A percentile compares a stretch with the other conserved stretches of the same genome.
Conservation (phyloP, 2,888 invertebrate species). For the Cheilosia soror region DNA sequence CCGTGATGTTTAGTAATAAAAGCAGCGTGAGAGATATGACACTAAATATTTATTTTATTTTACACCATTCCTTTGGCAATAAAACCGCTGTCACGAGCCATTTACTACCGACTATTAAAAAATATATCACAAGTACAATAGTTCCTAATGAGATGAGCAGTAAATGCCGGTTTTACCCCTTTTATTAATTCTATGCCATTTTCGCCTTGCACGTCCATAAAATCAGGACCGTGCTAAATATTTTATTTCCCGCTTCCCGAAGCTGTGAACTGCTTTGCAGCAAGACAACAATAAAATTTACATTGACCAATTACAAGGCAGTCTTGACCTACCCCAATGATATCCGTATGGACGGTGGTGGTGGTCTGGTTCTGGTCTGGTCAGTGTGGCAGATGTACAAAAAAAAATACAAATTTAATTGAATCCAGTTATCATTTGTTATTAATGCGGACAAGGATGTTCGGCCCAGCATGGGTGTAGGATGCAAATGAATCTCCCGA, state of each 20-base stretch:
- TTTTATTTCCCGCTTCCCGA: too few relatives aligned
- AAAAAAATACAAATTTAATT: slow-evolving; percentile 8
- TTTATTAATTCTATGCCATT: not conserved
- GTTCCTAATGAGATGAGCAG: slow-evolving; percentile 25
- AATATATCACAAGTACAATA: slow-evolving; percentile 7
- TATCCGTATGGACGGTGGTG: not conserved
- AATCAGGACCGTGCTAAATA: not conserved
- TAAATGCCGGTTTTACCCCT: slow-evolving; percentile 14
- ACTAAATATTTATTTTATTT: too few relatives aligned
- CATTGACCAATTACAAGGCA: not conserved
- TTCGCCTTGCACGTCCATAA: not conserved
- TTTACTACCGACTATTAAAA: not conserved
- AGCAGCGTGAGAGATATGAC: too few relatives aligned
- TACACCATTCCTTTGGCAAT: not conserved
- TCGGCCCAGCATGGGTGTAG: not conserved
- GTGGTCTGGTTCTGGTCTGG: not conserved
- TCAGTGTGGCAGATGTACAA: not conserved
- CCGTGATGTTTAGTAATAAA: too few relatives aligned
- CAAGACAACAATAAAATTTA: too few relatives aligned
- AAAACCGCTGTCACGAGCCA: not conserved
- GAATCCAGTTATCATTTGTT: slow-evolving; percentile 26
- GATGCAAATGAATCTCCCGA: not conserved
- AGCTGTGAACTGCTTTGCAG: too few relatives aligned
- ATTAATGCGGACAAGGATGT: slow-evolving; percentile 1
- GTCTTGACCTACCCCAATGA: slow-evolving; percentile 28